Base-by-base conservation (phyloP, 2,113 vertebrate species). In the Telmatochromis sp. region DNA sequence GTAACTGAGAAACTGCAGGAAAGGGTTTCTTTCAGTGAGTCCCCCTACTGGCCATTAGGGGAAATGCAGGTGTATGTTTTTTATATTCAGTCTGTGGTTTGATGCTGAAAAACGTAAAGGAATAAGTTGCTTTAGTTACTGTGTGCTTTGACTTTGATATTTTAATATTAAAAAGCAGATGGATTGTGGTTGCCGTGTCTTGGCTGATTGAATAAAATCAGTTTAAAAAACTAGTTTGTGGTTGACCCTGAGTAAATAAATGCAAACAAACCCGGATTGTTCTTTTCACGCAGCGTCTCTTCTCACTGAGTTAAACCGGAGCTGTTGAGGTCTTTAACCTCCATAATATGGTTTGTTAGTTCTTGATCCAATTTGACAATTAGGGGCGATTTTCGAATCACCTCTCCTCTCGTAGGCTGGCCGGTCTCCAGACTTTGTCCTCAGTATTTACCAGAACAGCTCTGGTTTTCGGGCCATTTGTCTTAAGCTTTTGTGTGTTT, bases 361-460 rank as follows among this genome's bases (percentile, higher is more conserved):
- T 78, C 84, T 58, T 91, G 84, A 93, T 93, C 89, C 60, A 89
- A 92, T 92, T 89, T 87, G 79, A 13, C 45, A 83, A 87, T 93
- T 90, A 82, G 53, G 65, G 54, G 12, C 3, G 51, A 86, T 91
- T 93, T 87, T 81, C 70, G 10, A 89, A 85, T 88, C 51, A 28
- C 7, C 0, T 57, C 79, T 47, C 21, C 5, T 83, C 54, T 53
- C 6, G 8, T 11, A 5, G 31, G 79, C 92, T 87, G 90, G 84
- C 75, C 5, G 6, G 11, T 0, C 0, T 37, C 86, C 88, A 88
- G 86, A 23, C 21, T 68, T 79, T 37, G 78, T 80, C 42, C 53
- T 3, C 31, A 81, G 28, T 82, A 19, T 86, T 91, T 65, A 83
- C 47, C 85, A 86, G 82, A 86, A 84, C 12, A 9, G 80, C 80